Percentiles rank a stretch among this genome's conserved stretches.
Evolutionary conservation across 2,888 invertebrate species (phyloP).

Genomic region (Iselma pallidipennis): DNA sequence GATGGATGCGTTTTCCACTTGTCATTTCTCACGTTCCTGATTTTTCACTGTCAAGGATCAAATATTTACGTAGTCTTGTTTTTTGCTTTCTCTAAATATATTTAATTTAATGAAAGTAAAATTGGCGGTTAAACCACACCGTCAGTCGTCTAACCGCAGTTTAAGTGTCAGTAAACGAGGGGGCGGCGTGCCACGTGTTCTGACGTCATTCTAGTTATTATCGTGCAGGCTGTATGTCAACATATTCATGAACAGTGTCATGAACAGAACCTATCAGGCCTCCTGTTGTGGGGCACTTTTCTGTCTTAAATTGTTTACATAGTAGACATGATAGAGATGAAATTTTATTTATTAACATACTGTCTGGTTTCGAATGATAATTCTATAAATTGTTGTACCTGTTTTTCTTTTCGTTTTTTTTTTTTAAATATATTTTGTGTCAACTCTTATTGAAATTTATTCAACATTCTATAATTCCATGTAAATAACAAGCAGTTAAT

Average conservation of each 20-base stretch:
- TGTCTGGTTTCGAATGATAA: slow-evolving; percentile 16
- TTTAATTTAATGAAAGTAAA: slow-evolving; percentile 19
- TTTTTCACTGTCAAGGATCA: background rate
- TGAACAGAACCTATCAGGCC: slow-evolving; percentile 29
- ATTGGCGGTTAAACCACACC: slow-evolving; percentile 17
- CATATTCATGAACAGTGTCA: slow-evolving; percentile 44
- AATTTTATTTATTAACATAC: background rate
- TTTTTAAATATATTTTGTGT: background rate
- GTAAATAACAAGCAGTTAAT: slow-evolving; percentile 25
- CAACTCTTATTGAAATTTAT: slow-evolving; percentile 20
- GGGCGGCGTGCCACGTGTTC: slow-evolving; percentile 41
- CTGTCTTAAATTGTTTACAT: slow-evolving; percentile 12
- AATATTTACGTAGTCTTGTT: slow-evolving; percentile 19
- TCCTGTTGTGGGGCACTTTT: slow-evolving; percentile 10
- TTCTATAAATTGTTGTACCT: slow-evolving; percentile 6
- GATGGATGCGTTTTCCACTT: background rate
- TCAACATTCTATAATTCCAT: slow-evolving; percentile 14
- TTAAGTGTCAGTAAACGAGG: slow-evolving; percentile 38
- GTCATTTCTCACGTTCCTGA: slow-evolving; percentile 1
- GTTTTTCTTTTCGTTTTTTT: background rate
- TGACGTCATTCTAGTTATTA: slow-evolving; percentile 38
- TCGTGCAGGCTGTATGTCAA: slow-evolving; percentile 37
- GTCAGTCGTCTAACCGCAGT: slow-evolving; percentile 15
- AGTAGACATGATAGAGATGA: background rate
- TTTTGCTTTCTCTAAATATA: background rate